phyloP scores from a whole-genome alignment of 2,888 invertebrate genomes.

The Hoplodrina blanda region DNA sequence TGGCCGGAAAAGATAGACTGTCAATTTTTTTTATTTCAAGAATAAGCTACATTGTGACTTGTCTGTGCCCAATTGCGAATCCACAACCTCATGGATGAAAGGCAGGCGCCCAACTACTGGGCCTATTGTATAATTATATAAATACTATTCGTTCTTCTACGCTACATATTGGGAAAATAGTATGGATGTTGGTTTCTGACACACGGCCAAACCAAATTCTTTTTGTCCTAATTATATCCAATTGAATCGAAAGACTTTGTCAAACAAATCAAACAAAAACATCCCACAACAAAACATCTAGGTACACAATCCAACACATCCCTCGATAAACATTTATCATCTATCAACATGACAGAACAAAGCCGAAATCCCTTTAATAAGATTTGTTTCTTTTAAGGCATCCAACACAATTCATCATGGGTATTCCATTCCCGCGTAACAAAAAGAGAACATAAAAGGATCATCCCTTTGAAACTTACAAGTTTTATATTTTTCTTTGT shows the following conservation, averaged over 20 bases:
- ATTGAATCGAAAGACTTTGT: not conserved
- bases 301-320: conserved; percentile 6
- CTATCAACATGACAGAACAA: conserved; percentile 32
- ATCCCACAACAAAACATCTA: not conserved
- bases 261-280: conserved; percentile 18
- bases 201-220: too few species aligned
- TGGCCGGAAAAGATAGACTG: too few species aligned
- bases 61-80: too few species aligned
- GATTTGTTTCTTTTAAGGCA: conserved; percentile 69
- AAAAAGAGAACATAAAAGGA: conserved; percentile 81
- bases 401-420: conserved; percentile 75
- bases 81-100: too few species aligned
- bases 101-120: too few species aligned
- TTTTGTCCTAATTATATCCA: not conserved
- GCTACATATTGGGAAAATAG: too few species aligned
- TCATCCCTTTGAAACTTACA: conserved; percentile 84
- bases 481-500: conserved; percentile 85
- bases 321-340: conserved; percentile 47
- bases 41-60: too few species aligned
- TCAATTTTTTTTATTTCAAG: too few species aligned
- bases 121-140: too few species aligned
- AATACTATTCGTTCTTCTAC: too few species aligned
- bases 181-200: too few species aligned
- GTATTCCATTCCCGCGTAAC: conserved; percentile 76
- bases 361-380: conserved; percentile 61